Evolutionary conservation across 2,797 vertebrate species (phyloP), one percentile per base, ranked within the genome.

Genomic region (Neosilurus mollespiculum): DNA sequence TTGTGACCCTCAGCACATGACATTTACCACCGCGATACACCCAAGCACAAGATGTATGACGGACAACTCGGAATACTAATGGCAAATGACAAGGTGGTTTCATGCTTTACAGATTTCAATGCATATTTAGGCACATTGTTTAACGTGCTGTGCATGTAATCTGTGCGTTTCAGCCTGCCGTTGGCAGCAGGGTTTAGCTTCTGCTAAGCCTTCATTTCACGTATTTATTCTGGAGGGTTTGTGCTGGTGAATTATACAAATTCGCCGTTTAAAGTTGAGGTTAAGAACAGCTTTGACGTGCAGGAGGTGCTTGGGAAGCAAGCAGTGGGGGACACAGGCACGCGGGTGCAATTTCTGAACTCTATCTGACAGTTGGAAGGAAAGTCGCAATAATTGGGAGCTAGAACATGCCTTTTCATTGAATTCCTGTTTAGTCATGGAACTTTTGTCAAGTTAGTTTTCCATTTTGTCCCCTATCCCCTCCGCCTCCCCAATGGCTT

Each of bases 91-190:
- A 94, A 90, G 90, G 89, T 87, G 72, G 89, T 87, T 90, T 91
- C 92, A 92, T 92, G 93, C 93, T 93, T 92, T 89, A 90, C 92
- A 91, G 92, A 94, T 95, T 94, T 93, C 91, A 93, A 92, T 91
- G 92, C 93, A 91, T 93, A 93, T 95, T 94, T 94, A 92, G 91
- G 91, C 86, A 90, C 93, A 92, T 93, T 94, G 93, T 95, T 94
- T 94, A 94, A 94, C 91, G 92, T 91, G 85, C 93, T 90, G 89
- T 87, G 90, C 90, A 90, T 93, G 90, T 95, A 94, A 94, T 94
- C 94, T 91, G 83, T 85, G 88, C 91, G 90, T 92, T 93, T 88
- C 92, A 91, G 92, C 91, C 91, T 92, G 92, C 87, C 88, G 85
- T 90, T 92, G 93, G 93, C 93, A 91, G 87, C 85, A 81, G 93